These are phyloP conservation scores for Drosophila busckii DNA, from an alignment of 1,140 invertebrate species.

Conservation along the genomic window DNA sequence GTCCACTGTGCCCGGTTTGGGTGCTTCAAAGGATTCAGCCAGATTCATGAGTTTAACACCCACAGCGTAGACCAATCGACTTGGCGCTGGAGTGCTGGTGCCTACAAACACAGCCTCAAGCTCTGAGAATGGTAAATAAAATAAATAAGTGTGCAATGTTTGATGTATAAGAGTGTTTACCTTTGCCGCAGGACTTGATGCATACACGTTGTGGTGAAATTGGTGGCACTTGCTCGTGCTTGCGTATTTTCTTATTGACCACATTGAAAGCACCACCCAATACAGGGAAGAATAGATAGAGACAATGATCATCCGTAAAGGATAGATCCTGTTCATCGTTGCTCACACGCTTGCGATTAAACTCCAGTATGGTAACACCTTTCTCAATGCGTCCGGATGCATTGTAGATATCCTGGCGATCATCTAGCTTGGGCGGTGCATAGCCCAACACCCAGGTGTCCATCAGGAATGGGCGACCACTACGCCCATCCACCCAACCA, in stretches of 20 bases:
- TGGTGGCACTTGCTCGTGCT: conserved; percentile 88
- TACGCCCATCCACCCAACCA: conserved; percentile 89
- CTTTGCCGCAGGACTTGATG: conserved; percentile 88
- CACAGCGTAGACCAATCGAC: conserved; percentile 84
- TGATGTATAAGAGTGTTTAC: conserved; percentile 61
- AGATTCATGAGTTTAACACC: conserved; percentile 87
- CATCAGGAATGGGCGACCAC: conserved; percentile 89
- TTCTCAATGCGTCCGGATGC: conserved; percentile 85
- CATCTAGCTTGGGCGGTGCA: conserved; percentile 87
- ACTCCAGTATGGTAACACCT: conserved; percentile 89
- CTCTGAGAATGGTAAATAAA: conserved; percentile 26
- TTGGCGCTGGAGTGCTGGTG: conserved; percentile 82
- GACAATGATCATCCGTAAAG: conserved; percentile 89
- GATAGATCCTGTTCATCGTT: conserved; percentile 90
- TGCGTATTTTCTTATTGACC: conserved; percentile 91
- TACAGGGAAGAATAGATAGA: conserved; percentile 93
- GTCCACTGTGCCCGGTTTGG: conserved; percentile 84
- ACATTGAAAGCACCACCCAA: conserved; percentile 90
- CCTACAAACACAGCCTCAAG: conserved; percentile 80
- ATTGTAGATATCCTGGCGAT: conserved; percentile 87
- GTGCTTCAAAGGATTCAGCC: conserved; percentile 87
- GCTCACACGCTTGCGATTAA: conserved; percentile 88
- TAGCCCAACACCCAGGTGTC: conserved; percentile 92
- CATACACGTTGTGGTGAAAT: conserved; percentile 90
- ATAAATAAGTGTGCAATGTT: background rate